Percentiles rank a stretch among this genome's conserved stretches.
phyloP scores from a whole-genome alignment of 1,140 invertebrate species.

The Drosophila grimshawi region DNA sequence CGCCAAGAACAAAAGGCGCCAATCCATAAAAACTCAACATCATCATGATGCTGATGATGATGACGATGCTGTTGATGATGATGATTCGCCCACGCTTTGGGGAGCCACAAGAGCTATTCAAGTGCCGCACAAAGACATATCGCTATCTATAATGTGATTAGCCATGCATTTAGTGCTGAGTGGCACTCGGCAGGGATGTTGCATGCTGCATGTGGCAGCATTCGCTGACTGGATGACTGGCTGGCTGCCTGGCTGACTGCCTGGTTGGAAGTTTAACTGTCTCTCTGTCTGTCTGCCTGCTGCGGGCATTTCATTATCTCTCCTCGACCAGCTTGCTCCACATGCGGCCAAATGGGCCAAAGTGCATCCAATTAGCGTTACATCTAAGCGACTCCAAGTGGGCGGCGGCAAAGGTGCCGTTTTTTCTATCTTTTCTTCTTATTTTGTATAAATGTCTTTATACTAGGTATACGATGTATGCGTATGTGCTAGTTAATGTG shows the following conservation, averaged over 20 bases:
- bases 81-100: constrained; percentile 29
- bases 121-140: constrained; percentile 54
- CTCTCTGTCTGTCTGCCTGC: constrained; percentile 3
- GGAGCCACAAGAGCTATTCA: constrained; percentile 35
- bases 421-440: too few relatives aligned
- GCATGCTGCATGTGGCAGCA: constrained; percentile 25
- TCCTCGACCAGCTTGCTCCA: constrained; percentile 2
- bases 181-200: constrained; percentile 33
- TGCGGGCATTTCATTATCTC: constrained; percentile 49
- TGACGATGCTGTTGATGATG: background rate
- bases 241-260: background rate
- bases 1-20: constrained; percentile 49
- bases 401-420: constrained; percentile 34
- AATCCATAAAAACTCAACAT: constrained; percentile 30
- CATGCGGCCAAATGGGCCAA: constrained; percentile 38
- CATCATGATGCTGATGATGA: constrained; percentile 13
- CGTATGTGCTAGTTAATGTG: background rate
- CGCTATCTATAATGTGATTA: constrained; percentile 56
- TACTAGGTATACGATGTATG: background rate
- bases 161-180: constrained; percentile 55
- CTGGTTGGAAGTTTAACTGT: too few relatives aligned
- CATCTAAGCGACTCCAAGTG: constrained; percentile 46
- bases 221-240: background rate
- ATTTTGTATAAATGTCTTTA: background rate
- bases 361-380: constrained; percentile 50